These are phyloP conservation scores for Phyto melanocephala DNA, from an alignment of 2,888 invertebrate genomes.

Conservation along the genomic window DNA sequence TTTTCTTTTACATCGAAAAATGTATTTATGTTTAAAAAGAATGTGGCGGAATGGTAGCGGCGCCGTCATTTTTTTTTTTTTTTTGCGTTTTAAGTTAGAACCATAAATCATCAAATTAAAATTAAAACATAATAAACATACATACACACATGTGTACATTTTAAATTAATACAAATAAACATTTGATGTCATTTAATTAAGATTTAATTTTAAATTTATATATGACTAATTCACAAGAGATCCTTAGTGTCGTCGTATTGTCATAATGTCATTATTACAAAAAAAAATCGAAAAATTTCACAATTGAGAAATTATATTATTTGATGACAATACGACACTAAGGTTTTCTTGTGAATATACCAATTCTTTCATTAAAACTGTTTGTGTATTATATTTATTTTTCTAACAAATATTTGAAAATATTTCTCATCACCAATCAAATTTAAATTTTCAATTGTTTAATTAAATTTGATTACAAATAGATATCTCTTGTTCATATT, in stretches of 20 bases:
- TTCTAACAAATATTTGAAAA: background rate
- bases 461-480: slow-evolving; percentile 17
- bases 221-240: too few species aligned
- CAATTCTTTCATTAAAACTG: too few species aligned
- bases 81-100: slow-evolving; percentile 10
- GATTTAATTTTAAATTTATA: slow-evolving; percentile 36
- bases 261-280: too few species aligned
- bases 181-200: slow-evolving; percentile 51
- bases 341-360: too few species aligned
- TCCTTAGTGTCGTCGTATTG: too few species aligned
- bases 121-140: background rate
- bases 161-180: slow-evolving; percentile 30
- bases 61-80: background rate
- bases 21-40: slow-evolving; percentile 4
- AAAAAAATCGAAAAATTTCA: too few species aligned
- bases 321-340: too few species aligned
- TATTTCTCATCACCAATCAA: background rate
- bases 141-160: background rate
- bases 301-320: too few species aligned
- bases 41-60: slow-evolving; percentile 2
- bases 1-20: background rate
- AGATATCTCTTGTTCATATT: background rate
- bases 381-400: slow-evolving; percentile 6
- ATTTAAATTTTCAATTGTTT: background rate
- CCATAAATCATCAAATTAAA: slow-evolving; percentile 10